Base-by-base conservation (phyloP, 2,888 invertebrate genomes). In the Willowsia nigromaculata region DNA sequence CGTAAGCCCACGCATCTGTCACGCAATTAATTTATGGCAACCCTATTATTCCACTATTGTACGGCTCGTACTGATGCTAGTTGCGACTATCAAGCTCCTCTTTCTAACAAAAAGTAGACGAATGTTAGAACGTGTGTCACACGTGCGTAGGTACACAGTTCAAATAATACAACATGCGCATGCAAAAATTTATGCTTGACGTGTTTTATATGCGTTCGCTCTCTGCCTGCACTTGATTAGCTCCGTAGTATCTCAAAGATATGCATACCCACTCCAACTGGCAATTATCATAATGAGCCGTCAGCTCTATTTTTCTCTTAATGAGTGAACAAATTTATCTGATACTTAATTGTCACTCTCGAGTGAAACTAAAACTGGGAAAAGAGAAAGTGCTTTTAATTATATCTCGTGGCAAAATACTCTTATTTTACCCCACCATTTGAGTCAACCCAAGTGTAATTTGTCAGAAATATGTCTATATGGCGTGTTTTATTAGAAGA, bases 1-100 rank as follows among this genome's bases (percentile, higher is more conserved):
- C n/a, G 5, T 37, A 37, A 71, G 43, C 88, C 82, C 88, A 88
- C 88, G 83, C 88, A 88, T 76, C 81, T 88, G 83, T 88, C 83
- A 33, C 47, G 25, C 82, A 88, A 88, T 88, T 88, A 88, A 88
- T 88, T 82, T 83, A 76, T 65, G 78, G 71, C 76, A 81, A 5
- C 37, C 40, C 56, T n/a, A 30, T 71, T 40, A 71, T 71, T 65
- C 6, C 11, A 3, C 13, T 62, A 2, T 25, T 15, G 40, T 40
- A 13, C 40, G 4, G 18, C 68, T 71, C 33, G 1, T 13, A 30
- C 30, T 11, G 3, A 6, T 30, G 7, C 27, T 30, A 62, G 15
- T 9, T 27, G 27, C 11, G 13, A 59, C 27, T 53, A n/a, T n/a
- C n/a, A n/a, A n/a, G n/a, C 78, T 30, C 78, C 15, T 11, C 37